These are phyloP conservation scores for Danio aesculapii DNA, from an alignment of 2,797 vertebrate species.

Conservation along the genomic window DNA sequence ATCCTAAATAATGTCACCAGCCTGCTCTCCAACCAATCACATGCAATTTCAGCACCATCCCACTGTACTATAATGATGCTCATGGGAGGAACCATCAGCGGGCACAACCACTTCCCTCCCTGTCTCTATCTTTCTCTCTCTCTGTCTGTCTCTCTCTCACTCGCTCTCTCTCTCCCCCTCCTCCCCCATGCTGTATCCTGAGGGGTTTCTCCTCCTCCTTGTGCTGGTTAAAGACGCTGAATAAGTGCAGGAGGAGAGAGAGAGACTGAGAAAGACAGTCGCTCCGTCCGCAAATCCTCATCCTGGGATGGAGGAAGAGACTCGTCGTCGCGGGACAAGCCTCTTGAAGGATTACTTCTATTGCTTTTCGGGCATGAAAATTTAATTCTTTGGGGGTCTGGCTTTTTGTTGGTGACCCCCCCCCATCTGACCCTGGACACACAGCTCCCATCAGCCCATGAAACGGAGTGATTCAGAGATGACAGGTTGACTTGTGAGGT, in stretches of 20 bases:
- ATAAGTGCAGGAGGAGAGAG: constrained; percentile 63
- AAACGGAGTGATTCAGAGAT: constrained; percentile 75
- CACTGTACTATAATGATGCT: constrained; percentile 81
- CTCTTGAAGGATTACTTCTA: constrained; percentile 78
- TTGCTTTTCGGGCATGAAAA: constrained; percentile 46
- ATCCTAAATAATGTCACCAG: constrained; percentile 72
- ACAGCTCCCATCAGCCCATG: constrained; percentile 72
- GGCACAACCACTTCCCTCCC: constrained; percentile 13
- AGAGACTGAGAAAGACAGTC: constrained; percentile 62
- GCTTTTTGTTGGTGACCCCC: constrained; percentile 26
- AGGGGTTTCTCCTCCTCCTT: constrained; percentile 77
- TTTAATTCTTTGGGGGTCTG: constrained; percentile 57
- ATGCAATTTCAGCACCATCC: constrained; percentile 86
- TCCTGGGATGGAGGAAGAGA: constrained; percentile 77
- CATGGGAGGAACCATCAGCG: constrained; percentile 37
- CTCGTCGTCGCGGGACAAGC: constrained; percentile 70
- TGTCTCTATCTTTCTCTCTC: neutral
- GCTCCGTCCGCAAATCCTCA: constrained; percentile 76
- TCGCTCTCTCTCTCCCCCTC: constrained; percentile 57
- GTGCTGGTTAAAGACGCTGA: constrained; percentile 73
- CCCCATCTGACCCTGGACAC: constrained; percentile 51
- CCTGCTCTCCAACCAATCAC: constrained; percentile 83
- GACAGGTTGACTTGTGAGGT: constrained; percentile 78
- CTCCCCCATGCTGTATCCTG: constrained; percentile 76
- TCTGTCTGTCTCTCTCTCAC: neutral